Percentiles rank a stretch among this genome's conserved stretches.
Conservation (phyloP, 2,113 vertebrate species). For the Macaca fascicularis region T2T-MFA8v1.1 NC_088388.1:37084501-37085000, state of each 20-base stretch:
- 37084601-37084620: not conserved
- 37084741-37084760: not conserved
- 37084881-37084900: not conserved
- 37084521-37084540: not conserved
- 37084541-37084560: not conserved
- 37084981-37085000: not conserved
- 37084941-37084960: not conserved
- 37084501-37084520: not conserved
- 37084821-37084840: not conserved
- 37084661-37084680: not conserved
- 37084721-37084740: not conserved
- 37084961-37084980: not conserved
- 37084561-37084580: not conserved
- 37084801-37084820: slow-evolving; percentile 38
- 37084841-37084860: not conserved
- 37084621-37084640: not conserved
- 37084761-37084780: not conserved
- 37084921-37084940: not conserved
- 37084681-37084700: not conserved
- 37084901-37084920: slow-evolving; percentile 7
- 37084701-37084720: not conserved
- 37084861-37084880: slow-evolving; percentile 7
- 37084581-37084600: not conserved
- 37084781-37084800: not conserved
- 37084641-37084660: not conserved